Evolutionary conservation across 2,888 invertebrate genomes (phyloP), one percentile per base, ranked within the genome.

Genomic region (Rhaphigaster nebulosa): DNA sequence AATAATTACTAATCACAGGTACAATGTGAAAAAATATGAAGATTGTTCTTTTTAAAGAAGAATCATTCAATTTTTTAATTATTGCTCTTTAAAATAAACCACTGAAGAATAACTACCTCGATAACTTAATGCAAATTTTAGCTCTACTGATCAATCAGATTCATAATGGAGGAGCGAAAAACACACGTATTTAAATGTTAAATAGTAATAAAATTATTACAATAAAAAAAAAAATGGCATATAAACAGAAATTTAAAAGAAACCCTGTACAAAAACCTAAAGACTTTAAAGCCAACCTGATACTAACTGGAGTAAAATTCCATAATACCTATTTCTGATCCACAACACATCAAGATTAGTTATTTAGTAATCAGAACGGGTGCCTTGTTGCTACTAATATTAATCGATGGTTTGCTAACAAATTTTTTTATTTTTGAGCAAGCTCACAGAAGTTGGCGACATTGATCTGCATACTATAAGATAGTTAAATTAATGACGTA

Each of bases 1-100:
- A 76, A 89, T 65, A 50, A 89, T 60, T 50, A 89, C 70, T 70
- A 89, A 89, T 89, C 50, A 70, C 89, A 89, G 76, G 89, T 89
- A 76, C 89, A 89, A 50, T 84, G 84, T 84, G 84, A 45, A 84
- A 29, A 45, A n/a, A 45, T 84, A 84, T 45, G 84, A 45, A 45
- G 45, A 84, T 29, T 10, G 29, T n/a, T 26, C 45, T 84, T 45
- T n/a, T n/a, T 26, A 45, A 45, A 45, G 80, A 41, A 41, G 84
- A 84, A 41, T 84, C 45, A 84, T 84, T 41, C n/a, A 45, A 84
- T 5, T 0, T 45, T 84, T 84, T 45, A 84, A 84, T 84, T 84
- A 84, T 84, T 84, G 84, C 84, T 84, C 41, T 84, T 84, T 15
- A 84, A 84, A 84, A 45, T 6, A 84, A 84, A 41, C n/a, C 13